Evolutionary conservation across 1,140 invertebrate genomes (phyloP).

Genomic region (Tribolium madens): DNA sequence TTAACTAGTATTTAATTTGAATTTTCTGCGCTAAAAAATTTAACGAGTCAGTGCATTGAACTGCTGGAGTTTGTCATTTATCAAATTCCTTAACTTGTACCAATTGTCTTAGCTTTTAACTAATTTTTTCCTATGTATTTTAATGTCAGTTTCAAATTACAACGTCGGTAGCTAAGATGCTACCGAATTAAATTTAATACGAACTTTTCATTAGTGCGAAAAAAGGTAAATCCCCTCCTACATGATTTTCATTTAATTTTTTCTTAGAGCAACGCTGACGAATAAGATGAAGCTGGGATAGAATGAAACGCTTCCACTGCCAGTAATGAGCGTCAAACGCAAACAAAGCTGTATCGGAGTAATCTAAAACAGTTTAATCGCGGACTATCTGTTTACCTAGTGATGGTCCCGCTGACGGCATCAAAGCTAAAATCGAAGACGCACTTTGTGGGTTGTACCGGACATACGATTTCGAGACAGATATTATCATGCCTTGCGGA

Average conservation of each 20-base stretch:
- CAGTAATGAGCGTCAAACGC: conserved; percentile 30
- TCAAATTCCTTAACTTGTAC: conserved; percentile 7
- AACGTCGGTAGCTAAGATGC: not conserved
- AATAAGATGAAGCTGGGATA: conserved; percentile 11
- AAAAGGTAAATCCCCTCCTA: too few species aligned
- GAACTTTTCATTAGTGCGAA: too few species aligned
- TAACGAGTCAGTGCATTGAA: not conserved
- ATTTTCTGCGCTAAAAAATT: too few species aligned
- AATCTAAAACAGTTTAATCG: conserved; percentile 29
- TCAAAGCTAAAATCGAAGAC: conserved; percentile 29
- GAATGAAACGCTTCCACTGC: conserved; percentile 2
- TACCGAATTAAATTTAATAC: not conserved
- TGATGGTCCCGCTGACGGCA: conserved; percentile 16
- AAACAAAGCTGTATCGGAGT: conserved; percentile 29
- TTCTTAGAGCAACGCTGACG: not conserved
- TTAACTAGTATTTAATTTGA: too few species aligned
- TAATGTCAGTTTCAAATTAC: conserved; percentile 3
- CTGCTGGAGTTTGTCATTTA: not conserved
- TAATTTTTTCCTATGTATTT: conserved; percentile 9
- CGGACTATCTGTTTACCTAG: conserved; percentile 14
- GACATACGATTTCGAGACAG: conserved; percentile 24
- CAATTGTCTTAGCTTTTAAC: conserved; percentile 12
- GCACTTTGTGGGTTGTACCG: conserved; percentile 20
- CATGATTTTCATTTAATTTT: not conserved
- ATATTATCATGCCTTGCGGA: conserved; percentile 29